Conservation (phyloP, 2,113 vertebrate species). For the Aix galericulata region DNA sequence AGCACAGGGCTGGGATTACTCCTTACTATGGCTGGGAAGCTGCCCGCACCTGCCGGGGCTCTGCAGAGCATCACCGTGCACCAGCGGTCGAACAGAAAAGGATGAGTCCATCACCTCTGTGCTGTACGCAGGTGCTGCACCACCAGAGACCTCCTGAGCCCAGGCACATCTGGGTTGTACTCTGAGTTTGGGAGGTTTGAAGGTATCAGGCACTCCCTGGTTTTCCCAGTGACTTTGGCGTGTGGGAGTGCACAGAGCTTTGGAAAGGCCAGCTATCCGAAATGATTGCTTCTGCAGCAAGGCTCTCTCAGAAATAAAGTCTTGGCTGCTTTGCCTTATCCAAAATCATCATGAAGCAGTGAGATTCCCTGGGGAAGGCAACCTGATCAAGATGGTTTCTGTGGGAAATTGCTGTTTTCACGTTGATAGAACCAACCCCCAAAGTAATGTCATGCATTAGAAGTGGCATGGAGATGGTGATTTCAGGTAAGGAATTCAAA, state of each 20-base stretch:
- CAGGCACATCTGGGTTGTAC: neutral
- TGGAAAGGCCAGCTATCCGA: neutral
- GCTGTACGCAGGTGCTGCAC: neutral
- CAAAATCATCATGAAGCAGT: neutral
- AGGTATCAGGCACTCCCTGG: neutral
- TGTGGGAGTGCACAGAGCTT: neutral
- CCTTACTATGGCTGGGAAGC: neutral
- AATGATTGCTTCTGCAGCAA: neutral
- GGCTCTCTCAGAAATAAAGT: neutral
- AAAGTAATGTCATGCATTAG: neutral
- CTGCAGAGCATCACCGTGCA: neutral
- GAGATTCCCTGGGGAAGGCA: neutral
- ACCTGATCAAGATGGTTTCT: neutral
- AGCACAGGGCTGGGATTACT: neutral
- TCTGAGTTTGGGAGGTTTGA: neutral
- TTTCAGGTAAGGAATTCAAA: neutral
- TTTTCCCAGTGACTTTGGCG: neutral
- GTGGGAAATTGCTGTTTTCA: neutral
- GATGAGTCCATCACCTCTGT: accelerated
- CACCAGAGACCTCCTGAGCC: neutral
- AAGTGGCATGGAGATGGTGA: neutral
- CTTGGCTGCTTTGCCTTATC: neutral
- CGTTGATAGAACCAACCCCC: neutral
- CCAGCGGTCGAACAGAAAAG: neutral
- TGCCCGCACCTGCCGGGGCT: neutral